Evolutionary conservation across 2,797 vertebrate species (phyloP), one percentile per base, ranked within the genome.

Genomic region (Neoniphon sammara): DNA sequence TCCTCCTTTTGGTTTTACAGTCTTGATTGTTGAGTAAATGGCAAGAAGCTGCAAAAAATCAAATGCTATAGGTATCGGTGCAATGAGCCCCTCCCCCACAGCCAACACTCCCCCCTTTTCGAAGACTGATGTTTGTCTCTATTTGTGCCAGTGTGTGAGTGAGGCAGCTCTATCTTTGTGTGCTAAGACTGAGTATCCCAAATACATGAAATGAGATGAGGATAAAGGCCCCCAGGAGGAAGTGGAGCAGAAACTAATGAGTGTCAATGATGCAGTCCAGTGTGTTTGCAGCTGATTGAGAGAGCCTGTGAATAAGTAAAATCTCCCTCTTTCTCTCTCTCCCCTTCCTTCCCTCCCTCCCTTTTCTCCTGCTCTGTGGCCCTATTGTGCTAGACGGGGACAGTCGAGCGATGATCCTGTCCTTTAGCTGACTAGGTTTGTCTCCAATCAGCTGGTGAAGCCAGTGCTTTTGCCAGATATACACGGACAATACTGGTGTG

Each of bases 241-340:
- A 95, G 84, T 94, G 90, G 93, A 91, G 93, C 93, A 94, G 91
- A 92, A 93, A 88, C 80, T 84, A 93, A 89, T 86, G 85, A 87
- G 82, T 85, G 88, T 81, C 84, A 50, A 78, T 75, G 75, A 80
- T 75, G 73, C 73, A 36, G 78, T 62, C 83, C 82, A 82, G 66
- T 89, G 81, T 87, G 81, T 83, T 81, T 63, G 83, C 71, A 85
- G 88, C 89, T 90, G 85, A 90, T 84, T 77, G 84, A 81, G 77
- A 84, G 82, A 74, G 21, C 54, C 54, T 47, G 69, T 84, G 82
- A 88, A 91, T 85, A 89, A 90, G 89, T 91, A 77, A 90, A 72
- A 84, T 82, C 70, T 74, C 58, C 68, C 55, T 63, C 17, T 27
- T 52, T 77, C 54, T 36, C 23, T 7, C 4, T 66, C 65, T 60